Evolutionary conservation across 2,113 vertebrate species (phyloP).

Genomic region (Pseudopipra pipra): DNA sequence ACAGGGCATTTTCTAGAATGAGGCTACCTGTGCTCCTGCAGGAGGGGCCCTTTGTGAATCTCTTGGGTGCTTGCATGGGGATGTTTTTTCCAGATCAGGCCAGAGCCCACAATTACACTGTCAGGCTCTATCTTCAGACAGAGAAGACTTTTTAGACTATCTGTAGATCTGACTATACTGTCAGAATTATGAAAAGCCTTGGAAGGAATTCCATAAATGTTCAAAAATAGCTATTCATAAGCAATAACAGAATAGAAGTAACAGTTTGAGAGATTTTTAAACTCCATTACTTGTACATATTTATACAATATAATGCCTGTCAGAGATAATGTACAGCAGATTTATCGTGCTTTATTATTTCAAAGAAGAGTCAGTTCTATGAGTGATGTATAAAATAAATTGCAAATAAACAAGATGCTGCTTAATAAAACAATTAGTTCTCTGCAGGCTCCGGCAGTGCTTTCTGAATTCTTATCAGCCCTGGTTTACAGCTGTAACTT

Average conservation of each 20-base stretch:
- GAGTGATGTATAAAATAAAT: slow-evolving; percentile 65
- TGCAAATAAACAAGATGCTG: slow-evolving; percentile 72
- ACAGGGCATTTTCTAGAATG: background rate
- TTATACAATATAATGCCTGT: slow-evolving; percentile 62
- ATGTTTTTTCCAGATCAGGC: slow-evolving; percentile 21
- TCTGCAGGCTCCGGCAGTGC: slow-evolving; percentile 60
- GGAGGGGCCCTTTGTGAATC: background rate
- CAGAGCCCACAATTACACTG: slow-evolving; percentile 14
- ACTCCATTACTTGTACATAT: slow-evolving; percentile 67
- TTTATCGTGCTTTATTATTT: slow-evolving; percentile 25
- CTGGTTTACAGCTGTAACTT: slow-evolving; percentile 87
- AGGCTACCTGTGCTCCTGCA: background rate
- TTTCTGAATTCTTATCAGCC: slow-evolving; percentile 82
- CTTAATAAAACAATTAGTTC: slow-evolving; percentile 80
- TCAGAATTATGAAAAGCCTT: slow-evolving; percentile 73
- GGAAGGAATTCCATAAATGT: slow-evolving; percentile 70
- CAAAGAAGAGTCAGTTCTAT: slow-evolving; percentile 20
- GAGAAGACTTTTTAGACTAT: slow-evolving; percentile 66
- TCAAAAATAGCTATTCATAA: slow-evolving; percentile 70
- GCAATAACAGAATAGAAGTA: slow-evolving; percentile 67
- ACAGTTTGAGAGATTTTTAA: slow-evolving; percentile 66
- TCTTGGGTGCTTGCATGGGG: background rate
- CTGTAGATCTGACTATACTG: slow-evolving; percentile 67
- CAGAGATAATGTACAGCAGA: slow-evolving; percentile 48
- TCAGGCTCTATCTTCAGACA: slow-evolving; percentile 51